Evolutionary conservation across 2,113 vertebrate species (phyloP).

Genomic region (Alectura lathami): DNA sequence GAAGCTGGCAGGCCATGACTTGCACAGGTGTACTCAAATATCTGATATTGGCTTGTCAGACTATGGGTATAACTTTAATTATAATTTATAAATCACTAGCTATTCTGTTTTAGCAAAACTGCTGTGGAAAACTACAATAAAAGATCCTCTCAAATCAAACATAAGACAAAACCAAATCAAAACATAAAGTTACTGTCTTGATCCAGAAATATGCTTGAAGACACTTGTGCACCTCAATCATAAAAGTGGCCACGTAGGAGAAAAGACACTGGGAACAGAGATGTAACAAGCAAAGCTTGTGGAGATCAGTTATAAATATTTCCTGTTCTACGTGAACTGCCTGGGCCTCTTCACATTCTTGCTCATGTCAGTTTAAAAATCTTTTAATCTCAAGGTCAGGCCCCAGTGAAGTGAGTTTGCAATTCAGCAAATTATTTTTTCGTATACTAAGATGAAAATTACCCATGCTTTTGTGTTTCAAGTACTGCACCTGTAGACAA

Average conservation of each 20-base stretch:
- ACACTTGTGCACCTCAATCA: neutral
- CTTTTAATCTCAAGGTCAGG: neutral
- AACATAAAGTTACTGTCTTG: neutral
- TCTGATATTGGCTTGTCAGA: neutral
- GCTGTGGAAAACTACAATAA: neutral
- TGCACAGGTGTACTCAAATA: too few relatives aligned
- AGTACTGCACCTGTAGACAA: neutral
- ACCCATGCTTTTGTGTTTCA: neutral
- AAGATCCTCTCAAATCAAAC: neutral
- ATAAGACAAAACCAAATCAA: neutral
- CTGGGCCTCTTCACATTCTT: accelerated
- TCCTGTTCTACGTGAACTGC: neutral
- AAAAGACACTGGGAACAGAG: neutral
- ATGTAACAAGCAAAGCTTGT: neutral
- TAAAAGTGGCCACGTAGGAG: neutral
- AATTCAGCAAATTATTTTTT: neutral
- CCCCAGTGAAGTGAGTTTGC: neutral
- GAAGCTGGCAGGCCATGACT: too few relatives aligned
- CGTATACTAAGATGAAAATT: neutral
- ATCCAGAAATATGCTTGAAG: neutral
- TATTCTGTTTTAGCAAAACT: neutral
- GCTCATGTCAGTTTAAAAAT: neutral
- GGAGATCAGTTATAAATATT: neutral
- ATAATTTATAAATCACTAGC: neutral
- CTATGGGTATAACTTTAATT: neutral